Evolutionary conservation across 2,797 vertebrate species (phyloP).

Genomic region (Sebastes variabilis): DNA sequence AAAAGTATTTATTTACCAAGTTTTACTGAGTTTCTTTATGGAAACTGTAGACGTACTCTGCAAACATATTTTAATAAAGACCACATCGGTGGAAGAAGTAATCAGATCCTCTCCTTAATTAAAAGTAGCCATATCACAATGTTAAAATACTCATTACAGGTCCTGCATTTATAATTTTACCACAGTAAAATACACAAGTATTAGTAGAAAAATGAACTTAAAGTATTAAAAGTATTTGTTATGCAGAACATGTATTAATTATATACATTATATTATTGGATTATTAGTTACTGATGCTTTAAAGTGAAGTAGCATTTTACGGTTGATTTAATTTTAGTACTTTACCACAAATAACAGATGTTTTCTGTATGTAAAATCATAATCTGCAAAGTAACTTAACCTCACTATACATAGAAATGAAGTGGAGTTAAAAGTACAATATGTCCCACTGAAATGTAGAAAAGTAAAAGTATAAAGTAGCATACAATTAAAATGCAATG

Average conservation of each 20-base stretch:
- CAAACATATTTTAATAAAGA: neutral
- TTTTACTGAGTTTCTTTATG: neutral
- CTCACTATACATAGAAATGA: neutral
- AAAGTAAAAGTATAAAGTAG: neutral
- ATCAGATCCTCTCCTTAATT: neutral
- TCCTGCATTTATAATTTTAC: neutral
- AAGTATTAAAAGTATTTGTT: neutral
- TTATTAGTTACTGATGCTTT: neutral
- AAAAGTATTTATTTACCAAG: neutral
- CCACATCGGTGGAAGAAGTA: neutral
- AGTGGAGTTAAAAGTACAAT: neutral
- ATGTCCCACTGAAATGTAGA: neutral
- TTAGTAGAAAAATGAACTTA: neutral
- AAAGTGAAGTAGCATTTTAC: neutral
- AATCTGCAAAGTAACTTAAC: too few species aligned
- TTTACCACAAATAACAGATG: neutral
- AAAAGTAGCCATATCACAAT: too few species aligned
- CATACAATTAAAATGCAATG: neutral
- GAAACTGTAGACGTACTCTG: neutral
- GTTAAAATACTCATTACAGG: too few species aligned
- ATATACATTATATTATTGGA: neutral
- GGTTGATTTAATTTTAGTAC: neutral
- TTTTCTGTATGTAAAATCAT: neutral
- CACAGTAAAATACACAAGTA: neutral
- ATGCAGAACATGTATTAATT: neutral